These are phyloP conservation scores for Vireo altiloquus DNA, from an alignment of 2,113 vertebrate species.

Conservation along the genomic window DNA sequence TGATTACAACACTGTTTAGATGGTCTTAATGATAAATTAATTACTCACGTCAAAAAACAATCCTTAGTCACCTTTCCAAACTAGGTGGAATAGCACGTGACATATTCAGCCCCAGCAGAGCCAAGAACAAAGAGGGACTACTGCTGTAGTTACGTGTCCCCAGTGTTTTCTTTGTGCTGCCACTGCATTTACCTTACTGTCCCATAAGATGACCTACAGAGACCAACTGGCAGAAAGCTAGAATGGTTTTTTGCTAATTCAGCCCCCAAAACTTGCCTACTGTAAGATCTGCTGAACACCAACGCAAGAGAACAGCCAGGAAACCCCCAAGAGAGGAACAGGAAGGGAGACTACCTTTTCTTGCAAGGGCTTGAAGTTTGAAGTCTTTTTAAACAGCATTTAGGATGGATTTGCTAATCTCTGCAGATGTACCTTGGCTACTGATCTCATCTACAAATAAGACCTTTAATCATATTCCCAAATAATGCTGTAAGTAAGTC, in stretches of 20 bases:
- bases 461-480: background rate
- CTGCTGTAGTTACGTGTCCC: background rate
- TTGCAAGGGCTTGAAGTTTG: background rate
- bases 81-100: rapidly evolving
- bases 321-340: background rate
- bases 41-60: background rate
- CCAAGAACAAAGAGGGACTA: background rate
- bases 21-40: background rate
- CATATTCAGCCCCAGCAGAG: background rate
- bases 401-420: background rate
- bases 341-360: background rate
- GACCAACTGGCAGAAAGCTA: background rate
- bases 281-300: background rate
- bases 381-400: background rate
- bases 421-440: background rate
- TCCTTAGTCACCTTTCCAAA: background rate
- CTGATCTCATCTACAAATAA: background rate
- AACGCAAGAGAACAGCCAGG: background rate
- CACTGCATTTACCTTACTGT: background rate
- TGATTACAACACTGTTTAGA: background rate
- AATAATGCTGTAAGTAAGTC: background rate
- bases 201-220: background rate
- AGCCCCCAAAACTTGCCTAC: background rate
- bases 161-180: background rate
- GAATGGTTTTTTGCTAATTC: background rate